These are phyloP conservation scores for Pyrrhia umbra DNA, from an alignment of 2,888 invertebrate genomes.

Conservation along the genomic window DNA sequence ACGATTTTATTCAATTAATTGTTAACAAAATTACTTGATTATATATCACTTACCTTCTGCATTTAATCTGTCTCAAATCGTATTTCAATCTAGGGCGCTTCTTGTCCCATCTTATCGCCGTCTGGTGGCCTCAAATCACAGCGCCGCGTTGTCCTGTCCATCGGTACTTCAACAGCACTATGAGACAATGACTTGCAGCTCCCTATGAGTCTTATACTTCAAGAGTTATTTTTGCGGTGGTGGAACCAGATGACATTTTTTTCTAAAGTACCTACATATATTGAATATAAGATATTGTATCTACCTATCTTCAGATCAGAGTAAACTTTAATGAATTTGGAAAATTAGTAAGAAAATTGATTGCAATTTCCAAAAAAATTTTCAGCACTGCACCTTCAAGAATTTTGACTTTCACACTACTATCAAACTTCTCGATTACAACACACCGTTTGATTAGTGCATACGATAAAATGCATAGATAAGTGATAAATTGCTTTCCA, in stretches of 20 bases:
- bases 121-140: not conserved
- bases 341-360: too few relatives aligned
- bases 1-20: too few relatives aligned
- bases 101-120: not conserved
- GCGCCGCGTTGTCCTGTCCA: not conserved
- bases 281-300: too few relatives aligned
- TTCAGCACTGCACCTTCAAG: conserved; percentile 36
- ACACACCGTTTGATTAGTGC: conserved; percentile 57
- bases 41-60: not conserved
- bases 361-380: too few relatives aligned
- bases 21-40: too few relatives aligned
- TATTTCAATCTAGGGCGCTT: not conserved
- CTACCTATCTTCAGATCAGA: too few relatives aligned
- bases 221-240: too few relatives aligned
- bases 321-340: too few relatives aligned
- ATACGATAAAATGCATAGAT: conserved; percentile 52
- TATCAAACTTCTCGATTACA: conserved; percentile 58
- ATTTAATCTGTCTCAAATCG: not conserved
- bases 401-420: conserved; percentile 40
- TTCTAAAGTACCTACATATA: too few relatives aligned
- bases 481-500: conserved; percentile 48
- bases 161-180: not conserved
- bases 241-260: too few relatives aligned
- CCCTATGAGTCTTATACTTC: too few relatives aligned
- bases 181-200: too few relatives aligned